Conservation (phyloP, 2,113 vertebrate genomes). For the Nothoprocta perdicaria region DNA sequence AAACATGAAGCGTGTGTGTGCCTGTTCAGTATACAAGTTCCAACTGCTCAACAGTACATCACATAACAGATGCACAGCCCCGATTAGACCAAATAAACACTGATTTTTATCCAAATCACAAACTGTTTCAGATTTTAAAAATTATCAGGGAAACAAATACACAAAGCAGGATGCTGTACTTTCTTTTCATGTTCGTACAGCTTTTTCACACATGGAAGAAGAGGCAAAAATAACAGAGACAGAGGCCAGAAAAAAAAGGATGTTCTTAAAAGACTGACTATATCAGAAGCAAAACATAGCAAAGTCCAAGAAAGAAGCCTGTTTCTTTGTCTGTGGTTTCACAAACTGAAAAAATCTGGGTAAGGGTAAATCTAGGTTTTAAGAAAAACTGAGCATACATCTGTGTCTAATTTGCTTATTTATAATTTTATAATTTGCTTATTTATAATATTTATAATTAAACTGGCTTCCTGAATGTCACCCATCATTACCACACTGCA, state of each 20-base stretch:
- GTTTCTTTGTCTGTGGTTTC: background rate
- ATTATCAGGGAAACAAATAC: background rate
- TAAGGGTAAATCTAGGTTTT: background rate
- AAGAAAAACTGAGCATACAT: background rate
- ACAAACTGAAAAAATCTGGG: background rate
- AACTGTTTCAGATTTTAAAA: background rate
- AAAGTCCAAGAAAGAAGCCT: background rate
- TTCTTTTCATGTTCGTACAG: background rate
- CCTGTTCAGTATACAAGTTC: background rate
- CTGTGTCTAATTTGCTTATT: background rate
- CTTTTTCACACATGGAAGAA: background rate
- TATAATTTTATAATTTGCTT: background rate
- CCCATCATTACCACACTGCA: background rate
- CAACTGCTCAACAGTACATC: background rate
- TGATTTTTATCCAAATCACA: background rate
- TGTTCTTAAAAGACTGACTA: background rate
- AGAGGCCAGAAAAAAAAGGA: background rate
- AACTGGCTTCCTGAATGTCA: background rate
- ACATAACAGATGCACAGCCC: accelerated
- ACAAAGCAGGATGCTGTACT: background rate
- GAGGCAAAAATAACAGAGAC: background rate
- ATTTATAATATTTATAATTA: background rate
- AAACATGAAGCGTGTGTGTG: background rate
- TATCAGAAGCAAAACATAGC: background rate
- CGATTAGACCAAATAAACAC: background rate